These are phyloP conservation scores for Noctilio leporinus DNA, from an alignment of 2,113 vertebrate species.

Conservation along the genomic window DNA sequence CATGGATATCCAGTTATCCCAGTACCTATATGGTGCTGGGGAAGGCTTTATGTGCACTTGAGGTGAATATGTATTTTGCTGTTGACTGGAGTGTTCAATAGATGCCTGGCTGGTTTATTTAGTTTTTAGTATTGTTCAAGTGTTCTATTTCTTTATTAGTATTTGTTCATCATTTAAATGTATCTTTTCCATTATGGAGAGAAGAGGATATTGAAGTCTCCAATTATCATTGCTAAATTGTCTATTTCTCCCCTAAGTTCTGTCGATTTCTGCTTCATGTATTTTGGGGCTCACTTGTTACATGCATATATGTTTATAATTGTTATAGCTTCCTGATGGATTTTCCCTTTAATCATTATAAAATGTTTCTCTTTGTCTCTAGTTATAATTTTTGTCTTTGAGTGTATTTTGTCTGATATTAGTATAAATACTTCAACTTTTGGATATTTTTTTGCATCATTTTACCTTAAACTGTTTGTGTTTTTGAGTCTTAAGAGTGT, in stretches of 20 bases:
- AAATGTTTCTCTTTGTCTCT: neutral
- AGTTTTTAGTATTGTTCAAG: neutral
- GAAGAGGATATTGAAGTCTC: neutral
- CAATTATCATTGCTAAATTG: neutral
- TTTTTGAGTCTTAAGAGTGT: neutral
- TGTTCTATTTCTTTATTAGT: neutral
- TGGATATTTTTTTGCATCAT: neutral
- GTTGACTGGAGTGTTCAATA: neutral
- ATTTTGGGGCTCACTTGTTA: neutral
- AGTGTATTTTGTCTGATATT: neutral
- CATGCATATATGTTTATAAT: neutral
- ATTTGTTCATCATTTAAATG: neutral
- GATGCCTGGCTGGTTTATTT: neutral
- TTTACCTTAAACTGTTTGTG: neutral
- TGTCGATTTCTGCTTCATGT: neutral
- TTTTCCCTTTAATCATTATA: neutral
- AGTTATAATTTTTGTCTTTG: neutral
- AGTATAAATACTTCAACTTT: neutral
- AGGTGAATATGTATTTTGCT: neutral
- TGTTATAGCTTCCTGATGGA: neutral
- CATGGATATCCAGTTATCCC: neutral
- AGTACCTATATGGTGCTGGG: neutral
- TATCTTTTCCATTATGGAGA: neutral
- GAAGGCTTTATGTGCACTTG: neutral
- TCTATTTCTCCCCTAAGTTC: neutral